Evolutionary conservation across 2,113 vertebrate species (phyloP).

Genomic region (Thamnophis sirtalis): DNA sequence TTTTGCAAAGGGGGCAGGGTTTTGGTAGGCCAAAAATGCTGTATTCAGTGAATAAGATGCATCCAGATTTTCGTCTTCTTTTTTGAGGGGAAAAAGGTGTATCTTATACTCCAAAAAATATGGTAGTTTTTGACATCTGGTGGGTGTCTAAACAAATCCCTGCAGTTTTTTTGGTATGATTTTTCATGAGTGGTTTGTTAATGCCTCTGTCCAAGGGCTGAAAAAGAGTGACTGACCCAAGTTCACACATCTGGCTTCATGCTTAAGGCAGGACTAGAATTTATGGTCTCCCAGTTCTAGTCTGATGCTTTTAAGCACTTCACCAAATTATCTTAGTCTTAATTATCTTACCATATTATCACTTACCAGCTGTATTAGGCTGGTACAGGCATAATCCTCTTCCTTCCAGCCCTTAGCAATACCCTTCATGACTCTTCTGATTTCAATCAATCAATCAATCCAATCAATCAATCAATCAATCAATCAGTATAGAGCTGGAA

Average conservation of each 20-base stretch:
- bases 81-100: too few relatives aligned
- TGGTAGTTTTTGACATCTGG: neutral
- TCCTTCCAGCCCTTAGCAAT: neutral
- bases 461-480: neutral
- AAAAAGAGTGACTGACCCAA: neutral
- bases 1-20: too few relatives aligned
- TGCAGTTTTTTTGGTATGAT: neutral
- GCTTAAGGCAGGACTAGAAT: neutral
- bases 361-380: neutral
- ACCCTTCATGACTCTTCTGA: neutral
- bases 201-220: neutral
- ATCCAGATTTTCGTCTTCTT: too few relatives aligned
- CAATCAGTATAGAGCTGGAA: too few relatives aligned
- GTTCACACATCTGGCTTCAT: neutral
- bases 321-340: too few relatives aligned
- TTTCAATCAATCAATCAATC: neutral
- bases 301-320: neutral
- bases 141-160: neutral
- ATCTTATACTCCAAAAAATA: too few relatives aligned
- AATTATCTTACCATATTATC: neutral
- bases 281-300: neutral
- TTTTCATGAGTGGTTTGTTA: neutral
- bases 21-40: too few relatives aligned
- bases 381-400: neutral
- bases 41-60: too few relatives aligned